Percentiles rank a stretch among this genome's conserved stretches.
phyloP scores from a whole-genome alignment of 2,888 invertebrate genomes.

The Phasia obesa region DNA sequence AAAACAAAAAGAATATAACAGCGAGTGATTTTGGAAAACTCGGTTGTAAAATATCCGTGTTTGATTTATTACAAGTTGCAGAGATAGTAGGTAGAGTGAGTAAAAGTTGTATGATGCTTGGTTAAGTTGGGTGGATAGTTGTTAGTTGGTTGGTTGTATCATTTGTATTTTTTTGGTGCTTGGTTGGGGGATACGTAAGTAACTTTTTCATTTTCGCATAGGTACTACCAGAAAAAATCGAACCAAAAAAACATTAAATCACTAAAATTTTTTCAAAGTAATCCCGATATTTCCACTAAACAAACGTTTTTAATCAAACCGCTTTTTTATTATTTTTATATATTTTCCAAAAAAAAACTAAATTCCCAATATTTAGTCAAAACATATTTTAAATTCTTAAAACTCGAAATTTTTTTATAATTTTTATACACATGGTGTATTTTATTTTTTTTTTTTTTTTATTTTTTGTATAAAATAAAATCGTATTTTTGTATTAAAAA shows the following conservation, averaged over 20 bases:
- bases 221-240: constrained; percentile 4
- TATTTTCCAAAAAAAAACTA: too few relatives aligned
- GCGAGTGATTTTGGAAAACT: background rate
- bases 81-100: constrained; percentile 8
- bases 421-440: constrained; percentile 4
- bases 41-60: constrained; percentile 55
- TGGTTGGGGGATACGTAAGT: constrained; percentile 37
- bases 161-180: constrained; percentile 26
- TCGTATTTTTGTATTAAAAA: constrained; percentile 31
- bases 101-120: constrained; percentile 36
- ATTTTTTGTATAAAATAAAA: constrained; percentile 14
- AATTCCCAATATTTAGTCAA: too few relatives aligned
- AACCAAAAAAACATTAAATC: background rate
- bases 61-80: constrained; percentile 51
- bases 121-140: constrained; percentile 41
- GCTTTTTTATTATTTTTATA: background rate
- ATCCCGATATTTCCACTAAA: too few relatives aligned
- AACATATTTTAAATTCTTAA: background rate
- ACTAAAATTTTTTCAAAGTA: background rate
- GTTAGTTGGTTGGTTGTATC: constrained; percentile 23
- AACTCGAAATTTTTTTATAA: background rate
- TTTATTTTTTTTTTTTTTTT: background rate
- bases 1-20: constrained; percentile 17
- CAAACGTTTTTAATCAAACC: too few relatives aligned
- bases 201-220: constrained; percentile 39